Evolutionary conservation across 2,797 vertebrate genomes (phyloP).

Genomic region (Sphenodon punctatus): DNA sequence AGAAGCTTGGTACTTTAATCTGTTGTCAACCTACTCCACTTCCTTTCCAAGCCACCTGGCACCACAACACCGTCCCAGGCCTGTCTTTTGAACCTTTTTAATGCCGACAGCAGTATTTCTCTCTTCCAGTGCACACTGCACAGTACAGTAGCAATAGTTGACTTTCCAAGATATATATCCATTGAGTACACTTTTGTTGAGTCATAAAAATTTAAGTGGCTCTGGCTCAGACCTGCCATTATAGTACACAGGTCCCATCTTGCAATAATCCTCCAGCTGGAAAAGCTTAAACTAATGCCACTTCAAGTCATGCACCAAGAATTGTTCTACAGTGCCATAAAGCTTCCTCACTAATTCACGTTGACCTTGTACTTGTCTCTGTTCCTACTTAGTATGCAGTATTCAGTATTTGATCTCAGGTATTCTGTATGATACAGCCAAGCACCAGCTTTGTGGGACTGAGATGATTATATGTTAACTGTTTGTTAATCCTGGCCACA

Average conservation of each 20-base stretch:
- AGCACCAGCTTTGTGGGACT: not conserved
- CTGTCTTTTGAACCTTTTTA: not conserved
- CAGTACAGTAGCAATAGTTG: not conserved
- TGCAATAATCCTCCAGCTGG: not conserved
- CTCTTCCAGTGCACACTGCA: not conserved
- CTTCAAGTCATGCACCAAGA: not conserved
- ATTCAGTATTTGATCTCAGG: not conserved
- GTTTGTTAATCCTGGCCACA: accelerated
- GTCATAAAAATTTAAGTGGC: not conserved
- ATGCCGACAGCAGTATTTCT: not conserved
- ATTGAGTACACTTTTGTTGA: not conserved
- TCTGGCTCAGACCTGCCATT: not conserved
- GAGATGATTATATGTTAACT: not conserved
- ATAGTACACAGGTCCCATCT: not conserved
- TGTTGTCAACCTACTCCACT: not conserved
- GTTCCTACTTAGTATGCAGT: not conserved
- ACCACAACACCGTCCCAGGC: not conserved
- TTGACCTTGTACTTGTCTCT: not conserved
- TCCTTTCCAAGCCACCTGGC: not conserved
- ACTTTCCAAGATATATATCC: not conserved
- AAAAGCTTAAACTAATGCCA: not conserved
- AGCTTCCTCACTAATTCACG: not conserved
- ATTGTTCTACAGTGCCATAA: not conserved
- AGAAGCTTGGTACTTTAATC: not conserved
- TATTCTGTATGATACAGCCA: not conserved